Evolutionary conservation across 1,140 invertebrate species (phyloP).

Genomic region (Schlechtendalia chinensis): DNA sequence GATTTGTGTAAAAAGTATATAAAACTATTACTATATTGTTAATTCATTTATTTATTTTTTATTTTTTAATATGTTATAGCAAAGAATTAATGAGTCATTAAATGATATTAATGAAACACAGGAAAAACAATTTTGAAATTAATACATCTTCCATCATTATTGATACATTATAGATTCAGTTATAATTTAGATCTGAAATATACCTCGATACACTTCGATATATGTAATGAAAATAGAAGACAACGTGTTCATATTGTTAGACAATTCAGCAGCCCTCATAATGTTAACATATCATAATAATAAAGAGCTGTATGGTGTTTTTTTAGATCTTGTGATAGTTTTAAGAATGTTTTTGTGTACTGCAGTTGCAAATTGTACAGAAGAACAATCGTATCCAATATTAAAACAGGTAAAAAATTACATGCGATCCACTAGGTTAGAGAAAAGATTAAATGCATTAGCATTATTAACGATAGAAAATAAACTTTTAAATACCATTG

Average conservation of each 20-base stretch:
- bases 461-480: neutral
- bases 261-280: too few species aligned
- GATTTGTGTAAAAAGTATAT: too few species aligned
- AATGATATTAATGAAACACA: too few species aligned
- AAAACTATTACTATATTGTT: too few species aligned
- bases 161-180: too few species aligned
- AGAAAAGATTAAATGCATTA: neutral
- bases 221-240: neutral
- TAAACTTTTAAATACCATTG: neutral
- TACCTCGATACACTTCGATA: too few species aligned
- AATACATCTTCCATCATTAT: too few species aligned
- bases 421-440: neutral
- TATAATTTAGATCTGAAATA: too few species aligned
- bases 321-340: neutral
- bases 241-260: too few species aligned
- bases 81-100: too few species aligned
- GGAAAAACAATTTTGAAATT: neutral
- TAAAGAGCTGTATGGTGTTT: neutral
- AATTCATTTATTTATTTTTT: too few species aligned
- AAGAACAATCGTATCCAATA: neutral
- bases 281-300: neutral
- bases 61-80: too few species aligned
- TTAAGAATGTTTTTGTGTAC: neutral
- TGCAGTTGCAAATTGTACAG: neutral
- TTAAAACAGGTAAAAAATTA: conserved; percentile 4